Percentiles rank a stretch among this genome's conserved stretches.
These are phyloP conservation scores for Eclectus roratus DNA, from an alignment of 2,113 vertebrate genomes.

Conservation along the genomic window DNA sequence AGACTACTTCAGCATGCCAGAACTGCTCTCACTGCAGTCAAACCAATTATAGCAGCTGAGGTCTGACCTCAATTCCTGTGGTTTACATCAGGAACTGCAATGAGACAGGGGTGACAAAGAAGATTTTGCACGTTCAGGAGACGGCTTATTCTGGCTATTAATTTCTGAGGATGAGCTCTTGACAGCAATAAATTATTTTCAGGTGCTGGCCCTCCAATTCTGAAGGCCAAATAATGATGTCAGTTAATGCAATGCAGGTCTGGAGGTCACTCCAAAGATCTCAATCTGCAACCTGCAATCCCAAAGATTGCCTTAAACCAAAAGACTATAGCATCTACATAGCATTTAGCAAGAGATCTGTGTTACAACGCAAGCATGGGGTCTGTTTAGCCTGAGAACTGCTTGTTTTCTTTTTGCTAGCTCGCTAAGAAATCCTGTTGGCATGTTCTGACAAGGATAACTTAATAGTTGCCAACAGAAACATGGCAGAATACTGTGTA, in stretches of 20 bases:
- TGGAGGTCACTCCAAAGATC: conserved; percentile 16
- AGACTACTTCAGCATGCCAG: neutral
- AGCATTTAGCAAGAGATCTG: conserved; percentile 25
- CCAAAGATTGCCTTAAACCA: neutral
- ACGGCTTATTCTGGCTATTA: neutral
- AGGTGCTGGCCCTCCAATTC: neutral
- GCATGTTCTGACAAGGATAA: conserved; percentile 74
- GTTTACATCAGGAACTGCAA: neutral
- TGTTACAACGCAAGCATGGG: conserved; percentile 16
- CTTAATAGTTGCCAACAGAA: conserved; percentile 75
- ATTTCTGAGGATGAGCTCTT: neutral
- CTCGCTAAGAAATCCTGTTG: conserved; percentile 73
- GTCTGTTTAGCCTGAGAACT: conserved; percentile 68
- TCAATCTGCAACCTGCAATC: neutral
- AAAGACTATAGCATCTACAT: neutral
- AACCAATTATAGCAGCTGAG: neutral
- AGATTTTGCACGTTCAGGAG: neutral
- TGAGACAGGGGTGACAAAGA: neutral
- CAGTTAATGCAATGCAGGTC: neutral
- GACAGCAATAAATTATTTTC: neutral
- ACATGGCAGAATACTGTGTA: conserved; percentile 69
- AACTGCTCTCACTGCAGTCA: neutral
- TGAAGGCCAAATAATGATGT: neutral
- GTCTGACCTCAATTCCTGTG: neutral
- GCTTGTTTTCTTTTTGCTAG: conserved; percentile 69